phyloP scores from a whole-genome alignment of 2,888 invertebrate species.

The Dorcus parallelipipedus region DNA sequence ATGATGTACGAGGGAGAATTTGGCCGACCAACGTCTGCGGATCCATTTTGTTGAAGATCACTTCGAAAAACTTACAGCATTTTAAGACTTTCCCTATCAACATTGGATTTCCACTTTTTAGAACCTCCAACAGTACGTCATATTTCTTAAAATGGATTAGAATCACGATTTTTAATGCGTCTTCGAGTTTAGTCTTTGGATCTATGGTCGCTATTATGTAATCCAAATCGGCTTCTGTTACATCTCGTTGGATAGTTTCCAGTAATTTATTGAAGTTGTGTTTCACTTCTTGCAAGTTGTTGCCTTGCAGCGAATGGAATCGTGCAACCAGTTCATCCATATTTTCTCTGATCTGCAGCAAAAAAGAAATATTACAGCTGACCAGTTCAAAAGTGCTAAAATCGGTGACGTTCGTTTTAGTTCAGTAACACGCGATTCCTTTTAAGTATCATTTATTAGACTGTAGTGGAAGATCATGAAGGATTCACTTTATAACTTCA shows the following conservation, averaged over 20 bases:
- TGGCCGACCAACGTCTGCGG: constrained; percentile 9
- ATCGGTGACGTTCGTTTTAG: too few relatives aligned
- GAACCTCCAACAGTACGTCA: constrained; percentile 11
- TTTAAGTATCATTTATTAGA: too few relatives aligned
- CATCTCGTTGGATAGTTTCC: neutral
- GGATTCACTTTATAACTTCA: too few relatives aligned
- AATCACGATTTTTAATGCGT: constrained; percentile 15
- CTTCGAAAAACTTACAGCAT: constrained; percentile 3
- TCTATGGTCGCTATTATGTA: constrained; percentile 6
- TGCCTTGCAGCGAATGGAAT: constrained; percentile 9
- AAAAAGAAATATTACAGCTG: too few relatives aligned
- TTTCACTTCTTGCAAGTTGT: constrained; percentile 7
- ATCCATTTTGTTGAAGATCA: constrained; percentile 6
- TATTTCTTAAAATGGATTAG: constrained; percentile 12
- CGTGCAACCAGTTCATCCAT: constrained; percentile 3
- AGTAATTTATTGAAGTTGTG: constrained; percentile 13
- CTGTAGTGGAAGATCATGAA: too few relatives aligned
- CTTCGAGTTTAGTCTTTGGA: constrained; percentile 14
- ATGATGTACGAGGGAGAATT: constrained; percentile 18
- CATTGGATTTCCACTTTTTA: constrained; percentile 13
- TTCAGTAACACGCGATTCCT: too few relatives aligned
- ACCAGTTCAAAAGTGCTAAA: too few relatives aligned
- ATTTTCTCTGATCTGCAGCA: neutral
- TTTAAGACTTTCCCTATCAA: constrained; percentile 18
- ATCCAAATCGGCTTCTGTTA: constrained; percentile 4